Conservation (phyloP, 1,140 invertebrate species). For the Nymphalis io region DNA sequence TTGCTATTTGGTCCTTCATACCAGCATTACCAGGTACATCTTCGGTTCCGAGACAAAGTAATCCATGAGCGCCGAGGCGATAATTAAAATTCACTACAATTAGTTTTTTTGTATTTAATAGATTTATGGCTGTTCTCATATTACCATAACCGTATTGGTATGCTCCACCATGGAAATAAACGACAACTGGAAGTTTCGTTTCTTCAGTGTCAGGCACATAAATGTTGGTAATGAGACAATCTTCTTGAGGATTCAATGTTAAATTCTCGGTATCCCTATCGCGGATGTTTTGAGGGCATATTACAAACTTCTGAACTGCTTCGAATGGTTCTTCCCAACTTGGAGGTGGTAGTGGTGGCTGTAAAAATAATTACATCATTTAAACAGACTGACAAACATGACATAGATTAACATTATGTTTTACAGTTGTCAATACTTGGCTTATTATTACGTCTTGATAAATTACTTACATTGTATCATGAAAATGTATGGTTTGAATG, state of each 20-base stretch:
- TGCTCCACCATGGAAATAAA: slow-evolving; percentile 49
- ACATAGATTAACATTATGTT: too few species aligned
- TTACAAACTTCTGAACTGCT: slow-evolving; percentile 30
- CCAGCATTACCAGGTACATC: slow-evolving; percentile 61
- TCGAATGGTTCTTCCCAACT: slow-evolving; percentile 25
- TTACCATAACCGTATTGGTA: slow-evolving; percentile 40
- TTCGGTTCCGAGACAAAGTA: slow-evolving; percentile 44
- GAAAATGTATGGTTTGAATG: too few species aligned
- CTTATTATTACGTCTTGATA: too few species aligned
- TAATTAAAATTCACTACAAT: slow-evolving; percentile 17
- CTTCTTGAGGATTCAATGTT: slow-evolving; percentile 29
- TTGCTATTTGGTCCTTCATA: slow-evolving; percentile 59
- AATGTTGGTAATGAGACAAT: slow-evolving; percentile 41
- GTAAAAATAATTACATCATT: not conserved
- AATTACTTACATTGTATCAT: too few species aligned
- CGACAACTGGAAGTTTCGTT: slow-evolving; percentile 42
- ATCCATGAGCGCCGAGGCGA: slow-evolving; percentile 4
- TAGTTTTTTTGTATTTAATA: not conserved
- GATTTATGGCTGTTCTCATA: not conserved
- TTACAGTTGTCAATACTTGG: too few species aligned
- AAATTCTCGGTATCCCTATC: not conserved
- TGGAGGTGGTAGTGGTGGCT: slow-evolving; percentile 32
- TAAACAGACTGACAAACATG: too few species aligned
- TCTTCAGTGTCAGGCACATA: slow-evolving; percentile 40
- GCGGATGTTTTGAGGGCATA: slow-evolving; percentile 40